Evolutionary conservation across 2,797 vertebrate species (phyloP).

Genomic region (Sebastes itinus): DNA sequence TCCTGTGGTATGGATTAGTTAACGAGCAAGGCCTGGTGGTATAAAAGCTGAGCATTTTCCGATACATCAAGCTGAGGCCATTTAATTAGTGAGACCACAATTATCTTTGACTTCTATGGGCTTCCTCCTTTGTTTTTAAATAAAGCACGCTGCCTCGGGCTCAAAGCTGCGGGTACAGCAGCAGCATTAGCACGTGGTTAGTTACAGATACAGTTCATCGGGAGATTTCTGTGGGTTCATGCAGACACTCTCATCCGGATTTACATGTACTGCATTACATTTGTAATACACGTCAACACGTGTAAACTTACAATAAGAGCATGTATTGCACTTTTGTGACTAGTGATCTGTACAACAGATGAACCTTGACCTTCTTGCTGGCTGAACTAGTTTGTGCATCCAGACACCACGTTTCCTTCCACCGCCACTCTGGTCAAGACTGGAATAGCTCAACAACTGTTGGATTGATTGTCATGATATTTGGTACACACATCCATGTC

Average conservation of each 20-base stretch:
- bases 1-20: constrained; percentile 59
- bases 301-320: background rate
- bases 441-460: background rate
- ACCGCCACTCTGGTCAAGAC: background rate
- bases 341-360: background rate
- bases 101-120: constrained; percentile 32
- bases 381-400: background rate
- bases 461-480: background rate
- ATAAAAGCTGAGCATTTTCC: constrained; percentile 39
- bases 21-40: background rate
- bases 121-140: constrained; percentile 45
- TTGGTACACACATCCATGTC: too few species aligned
- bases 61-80: constrained; percentile 30
- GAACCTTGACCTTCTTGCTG: background rate
- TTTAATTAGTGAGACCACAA: constrained; percentile 60
- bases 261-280: background rate
- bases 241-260: background rate
- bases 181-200: constrained; percentile 15
- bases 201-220: constrained; percentile 2
- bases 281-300: background rate
- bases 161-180: background rate
- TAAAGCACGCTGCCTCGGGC: background rate
- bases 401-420: background rate
- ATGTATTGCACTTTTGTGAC: background rate
- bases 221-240: background rate